These are phyloP conservation scores for Hoplodrina ambigua DNA, from an alignment of 2,888 invertebrate genomes.

Conservation along the genomic window DNA sequence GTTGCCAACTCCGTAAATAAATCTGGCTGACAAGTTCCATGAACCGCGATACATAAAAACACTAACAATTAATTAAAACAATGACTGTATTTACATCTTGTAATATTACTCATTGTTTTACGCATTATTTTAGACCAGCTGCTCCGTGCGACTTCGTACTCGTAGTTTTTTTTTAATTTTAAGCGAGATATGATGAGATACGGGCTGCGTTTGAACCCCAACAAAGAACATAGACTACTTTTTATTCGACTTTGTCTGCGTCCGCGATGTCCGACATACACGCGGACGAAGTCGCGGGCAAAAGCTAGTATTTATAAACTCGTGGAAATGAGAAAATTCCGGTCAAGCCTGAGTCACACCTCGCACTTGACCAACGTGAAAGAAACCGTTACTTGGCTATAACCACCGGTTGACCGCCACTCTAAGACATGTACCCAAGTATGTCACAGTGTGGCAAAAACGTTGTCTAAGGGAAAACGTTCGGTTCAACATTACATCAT, in stretches of 20 bases:
- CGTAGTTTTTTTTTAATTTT: too few species aligned
- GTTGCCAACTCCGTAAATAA: background rate
- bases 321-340: slow-evolving; percentile 9
- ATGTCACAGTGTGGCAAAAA: too few species aligned
- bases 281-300: too few species aligned
- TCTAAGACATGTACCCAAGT: background rate
- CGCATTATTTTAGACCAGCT: background rate
- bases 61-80: slow-evolving; percentile 12
- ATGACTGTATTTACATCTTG: background rate
- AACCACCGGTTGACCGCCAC: slow-evolving; percentile 3
- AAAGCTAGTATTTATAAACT: too few species aligned
- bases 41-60: background rate
- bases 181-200: too few species aligned
- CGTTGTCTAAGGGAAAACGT: slow-evolving; percentile 19
- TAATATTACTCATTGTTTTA: slow-evolving; percentile 33
- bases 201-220: too few species aligned
- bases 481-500: background rate
- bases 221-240: too few species aligned
- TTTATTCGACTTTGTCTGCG: too few species aligned
- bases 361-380: background rate
- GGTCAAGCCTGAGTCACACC: slow-evolving; percentile 26
- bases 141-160: too few species aligned
- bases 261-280: too few species aligned
- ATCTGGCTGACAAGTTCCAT: background rate
- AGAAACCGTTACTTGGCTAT: slow-evolving; percentile 23